phyloP scores from a whole-genome alignment of 1,140 invertebrate species.

The Drosophila aff. region DNA sequence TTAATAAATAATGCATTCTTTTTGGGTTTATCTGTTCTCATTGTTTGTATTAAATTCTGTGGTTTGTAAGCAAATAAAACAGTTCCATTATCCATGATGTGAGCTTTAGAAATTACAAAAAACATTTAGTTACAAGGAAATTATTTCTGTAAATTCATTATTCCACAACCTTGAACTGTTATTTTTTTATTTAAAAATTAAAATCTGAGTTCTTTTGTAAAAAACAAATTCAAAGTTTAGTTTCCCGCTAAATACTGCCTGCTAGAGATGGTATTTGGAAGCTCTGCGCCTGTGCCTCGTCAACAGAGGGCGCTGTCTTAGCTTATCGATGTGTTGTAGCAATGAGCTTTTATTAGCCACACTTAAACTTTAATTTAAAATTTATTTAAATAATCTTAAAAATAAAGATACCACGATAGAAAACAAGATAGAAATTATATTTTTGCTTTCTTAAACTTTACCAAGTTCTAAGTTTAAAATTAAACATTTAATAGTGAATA shows the following conservation, averaged over 20 bases:
- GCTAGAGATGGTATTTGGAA: background rate
- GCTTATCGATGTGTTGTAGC: background rate
- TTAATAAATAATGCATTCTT: background rate
- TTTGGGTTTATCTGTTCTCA: background rate
- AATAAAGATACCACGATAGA: fast-evolving
- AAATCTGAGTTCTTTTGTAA: background rate
- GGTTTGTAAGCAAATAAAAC: background rate
- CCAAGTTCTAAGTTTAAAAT: background rate
- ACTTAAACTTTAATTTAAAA: background rate
- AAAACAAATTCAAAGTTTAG: background rate
- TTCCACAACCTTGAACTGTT: background rate
- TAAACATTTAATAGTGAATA: background rate
- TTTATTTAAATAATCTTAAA: background rate
- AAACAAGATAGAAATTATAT: background rate
- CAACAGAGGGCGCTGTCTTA: background rate
- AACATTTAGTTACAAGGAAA: background rate
- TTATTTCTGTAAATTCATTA: background rate
- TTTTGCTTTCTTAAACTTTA: no score
- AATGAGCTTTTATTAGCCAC: background rate
- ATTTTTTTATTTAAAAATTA: background rate
- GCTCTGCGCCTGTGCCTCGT: background rate
- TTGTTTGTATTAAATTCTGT: background rate
- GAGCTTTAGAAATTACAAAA: background rate
- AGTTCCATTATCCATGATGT: background rate
- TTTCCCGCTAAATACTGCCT: background rate